Percentiles rank a stretch among this genome's conserved stretches.
Evolutionary conservation across 2,113 vertebrate genomes (phyloP).

Genomic region (Ivindomyrus marchei): DNA sequence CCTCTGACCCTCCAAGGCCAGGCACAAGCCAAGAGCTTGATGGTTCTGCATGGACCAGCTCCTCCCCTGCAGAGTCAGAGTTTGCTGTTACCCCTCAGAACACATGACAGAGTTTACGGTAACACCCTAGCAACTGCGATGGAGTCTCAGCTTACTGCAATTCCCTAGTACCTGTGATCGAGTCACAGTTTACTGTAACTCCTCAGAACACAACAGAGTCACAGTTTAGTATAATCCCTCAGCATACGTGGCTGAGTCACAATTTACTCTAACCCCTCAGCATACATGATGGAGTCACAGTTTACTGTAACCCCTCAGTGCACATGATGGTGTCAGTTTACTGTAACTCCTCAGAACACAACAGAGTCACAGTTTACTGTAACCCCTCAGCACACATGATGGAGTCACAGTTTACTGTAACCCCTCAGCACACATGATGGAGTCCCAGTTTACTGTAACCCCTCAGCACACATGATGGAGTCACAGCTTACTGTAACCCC

Average conservation of each 20-base stretch:
- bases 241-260: no score
- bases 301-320: no score
- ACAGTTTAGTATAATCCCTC: constrained; percentile 36
- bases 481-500: background rate
- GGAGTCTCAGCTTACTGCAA: background rate
- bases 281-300: no score
- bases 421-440: background rate
- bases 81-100: background rate
- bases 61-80: background rate
- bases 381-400: background rate
- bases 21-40: constrained; percentile 32
- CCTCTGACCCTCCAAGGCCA: constrained; percentile 49
- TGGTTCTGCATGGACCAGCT: background rate
- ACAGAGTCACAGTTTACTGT: background rate
- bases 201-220: background rate
- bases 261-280: background rate
- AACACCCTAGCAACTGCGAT: background rate
- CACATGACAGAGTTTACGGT: background rate
- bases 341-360: no score
- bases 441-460: background rate
- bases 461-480: background rate
- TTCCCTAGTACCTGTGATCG: no score
- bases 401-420: background rate
- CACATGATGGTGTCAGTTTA: background rate
- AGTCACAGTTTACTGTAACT: background rate